These are phyloP conservation scores for Agrotis clavis DNA, from an alignment of 2,888 invertebrate species.

Conservation along the genomic window DNA sequence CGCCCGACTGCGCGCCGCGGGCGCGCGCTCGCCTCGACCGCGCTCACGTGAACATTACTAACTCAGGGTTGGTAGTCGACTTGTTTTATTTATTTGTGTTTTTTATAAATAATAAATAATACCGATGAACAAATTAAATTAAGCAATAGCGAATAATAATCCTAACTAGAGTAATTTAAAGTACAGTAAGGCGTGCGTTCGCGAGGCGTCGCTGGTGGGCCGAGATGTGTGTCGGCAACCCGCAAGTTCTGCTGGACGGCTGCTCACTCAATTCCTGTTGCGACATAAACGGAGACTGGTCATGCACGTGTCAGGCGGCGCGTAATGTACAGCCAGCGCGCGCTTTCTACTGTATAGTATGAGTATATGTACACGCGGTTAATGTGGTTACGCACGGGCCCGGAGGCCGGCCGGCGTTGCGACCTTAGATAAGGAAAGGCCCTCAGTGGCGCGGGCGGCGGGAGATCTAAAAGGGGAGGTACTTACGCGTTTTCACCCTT, in stretches of 20 bases:
- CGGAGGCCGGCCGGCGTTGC: conserved; percentile 84
- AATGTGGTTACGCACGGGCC: conserved; percentile 91
- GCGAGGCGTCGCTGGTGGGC: conserved; percentile 88
- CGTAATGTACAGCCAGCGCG: conserved; percentile 91
- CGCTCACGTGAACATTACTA: conserved; percentile 80
- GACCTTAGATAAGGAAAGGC: conserved; percentile 91
- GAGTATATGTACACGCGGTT: conserved; percentile 91
- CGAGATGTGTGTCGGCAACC: conserved; percentile 88
- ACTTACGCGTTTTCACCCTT: conserved; percentile 94
- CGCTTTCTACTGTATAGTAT: conserved; percentile 85
- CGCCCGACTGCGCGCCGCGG: conserved; percentile 70
- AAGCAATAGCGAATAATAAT: conserved; percentile 91
- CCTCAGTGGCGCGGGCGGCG: conserved; percentile 91
- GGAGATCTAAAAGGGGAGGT: conserved; percentile 81
- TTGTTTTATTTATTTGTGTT: conserved; percentile 85
- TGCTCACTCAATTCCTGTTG: conserved; percentile 90
- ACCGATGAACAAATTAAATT: conserved; percentile 90
- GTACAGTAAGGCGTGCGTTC: conserved; percentile 88
- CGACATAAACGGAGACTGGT: conserved; percentile 91
- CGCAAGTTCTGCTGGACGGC: conserved; percentile 87
- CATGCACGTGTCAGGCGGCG: conserved; percentile 91
- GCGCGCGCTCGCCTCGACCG: conserved; percentile 77
- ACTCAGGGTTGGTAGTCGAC: conserved; percentile 88
- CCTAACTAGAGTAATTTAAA: conserved; percentile 90
- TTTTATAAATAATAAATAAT: conserved; percentile 86